Evolutionary conservation across 2,888 invertebrate species (phyloP).

Genomic region (Leucozona laternaria): DNA sequence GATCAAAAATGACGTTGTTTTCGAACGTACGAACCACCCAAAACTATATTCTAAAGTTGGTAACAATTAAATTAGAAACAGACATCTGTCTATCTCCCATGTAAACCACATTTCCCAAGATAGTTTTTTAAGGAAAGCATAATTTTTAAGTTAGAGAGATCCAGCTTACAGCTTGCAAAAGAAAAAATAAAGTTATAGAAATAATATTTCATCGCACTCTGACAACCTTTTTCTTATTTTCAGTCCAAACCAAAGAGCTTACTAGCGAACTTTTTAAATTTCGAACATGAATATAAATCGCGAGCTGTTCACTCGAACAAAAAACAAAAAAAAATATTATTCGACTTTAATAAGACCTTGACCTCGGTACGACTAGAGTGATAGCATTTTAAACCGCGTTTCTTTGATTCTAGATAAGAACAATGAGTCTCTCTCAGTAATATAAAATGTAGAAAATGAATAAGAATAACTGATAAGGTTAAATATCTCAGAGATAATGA

Average conservation of each 20-base stretch:
- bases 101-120: too few species aligned
- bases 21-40: too few species aligned
- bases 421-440: neutral
- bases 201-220: neutral
- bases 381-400: neutral
- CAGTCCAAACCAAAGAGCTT: conserved; percentile 50
- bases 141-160: too few species aligned
- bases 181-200: too few species aligned
- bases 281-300: neutral
- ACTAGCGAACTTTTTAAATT: conserved; percentile 40
- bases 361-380: neutral
- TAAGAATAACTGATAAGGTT: neutral
- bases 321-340: neutral
- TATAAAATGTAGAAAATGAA: neutral
- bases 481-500: neutral
- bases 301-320: neutral
- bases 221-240: neutral
- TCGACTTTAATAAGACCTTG: neutral
- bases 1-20: too few species aligned
- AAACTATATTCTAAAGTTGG: too few species aligned
- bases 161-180: too few species aligned
- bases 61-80: too few species aligned
- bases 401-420: neutral
- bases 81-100: too few species aligned
- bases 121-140: too few species aligned